Evolutionary conservation across 2,888 invertebrate species (phyloP).

Genomic region (Chrysina gloriosa): DNA sequence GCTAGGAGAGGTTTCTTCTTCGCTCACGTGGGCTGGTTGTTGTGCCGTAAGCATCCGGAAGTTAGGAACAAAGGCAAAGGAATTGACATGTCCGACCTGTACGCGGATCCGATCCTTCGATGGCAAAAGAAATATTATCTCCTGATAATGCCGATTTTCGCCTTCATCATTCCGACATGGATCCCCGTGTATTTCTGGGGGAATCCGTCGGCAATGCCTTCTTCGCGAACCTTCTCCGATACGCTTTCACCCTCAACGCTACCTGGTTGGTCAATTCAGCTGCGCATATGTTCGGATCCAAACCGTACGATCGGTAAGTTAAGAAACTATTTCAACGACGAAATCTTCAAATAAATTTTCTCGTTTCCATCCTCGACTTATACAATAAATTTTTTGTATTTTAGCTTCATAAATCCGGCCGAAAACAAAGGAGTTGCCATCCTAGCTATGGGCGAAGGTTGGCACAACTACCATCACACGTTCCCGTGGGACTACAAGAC

Average conservation of each 20-base stretch:
- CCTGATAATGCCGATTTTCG: constrained; percentile 77
- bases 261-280: constrained; percentile 94
- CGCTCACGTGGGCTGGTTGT: constrained; percentile 94
- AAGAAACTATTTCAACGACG: no score
- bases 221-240: constrained; percentile 81
- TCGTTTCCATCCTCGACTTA: neutral
- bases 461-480: constrained; percentile 89
- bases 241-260: constrained; percentile 82
- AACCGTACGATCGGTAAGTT: constrained; percentile 79
- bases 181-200: constrained; percentile 82
- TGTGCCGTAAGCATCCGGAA: constrained; percentile 91
- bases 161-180: constrained; percentile 82
- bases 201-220: constrained; percentile 77
- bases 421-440: constrained; percentile 78
- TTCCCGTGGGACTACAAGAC: constrained; percentile 91
- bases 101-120: constrained; percentile 81
- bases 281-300: constrained; percentile 84
- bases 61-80: constrained; percentile 87
- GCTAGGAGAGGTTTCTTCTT: constrained; percentile 95
- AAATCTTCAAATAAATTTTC: no score
- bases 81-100: constrained; percentile 86
- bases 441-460: constrained; percentile 81
- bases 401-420: constrained; percentile 75
- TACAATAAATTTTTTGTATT: no score
- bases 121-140: constrained; percentile 92